Percentiles rank a stretch among this genome's conserved stretches.
These are phyloP conservation scores for Xerus rutilus DNA, from an alignment of 2,797 vertebrate genomes.

Conservation along the genomic window DNA sequence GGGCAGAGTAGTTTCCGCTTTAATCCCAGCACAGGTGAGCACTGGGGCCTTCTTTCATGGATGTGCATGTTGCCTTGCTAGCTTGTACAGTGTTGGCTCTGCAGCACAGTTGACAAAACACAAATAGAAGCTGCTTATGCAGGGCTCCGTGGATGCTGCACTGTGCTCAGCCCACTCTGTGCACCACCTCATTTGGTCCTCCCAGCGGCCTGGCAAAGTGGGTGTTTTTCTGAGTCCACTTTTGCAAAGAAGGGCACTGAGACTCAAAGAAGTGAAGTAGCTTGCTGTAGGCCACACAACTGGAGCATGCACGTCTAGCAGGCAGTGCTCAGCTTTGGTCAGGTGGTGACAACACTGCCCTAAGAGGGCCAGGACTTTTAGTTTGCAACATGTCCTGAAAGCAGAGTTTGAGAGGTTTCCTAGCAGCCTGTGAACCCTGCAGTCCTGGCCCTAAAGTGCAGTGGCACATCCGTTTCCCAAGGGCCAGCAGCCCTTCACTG, in stretches of 20 bases:
- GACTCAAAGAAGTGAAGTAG: background rate
- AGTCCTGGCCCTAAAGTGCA: background rate
- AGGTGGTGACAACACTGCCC: background rate
- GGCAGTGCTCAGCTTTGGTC: background rate
- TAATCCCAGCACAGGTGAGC: background rate
- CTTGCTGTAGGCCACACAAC: background rate
- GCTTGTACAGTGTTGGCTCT: background rate
- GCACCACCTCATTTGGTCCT: background rate
- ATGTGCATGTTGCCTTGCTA: background rate
- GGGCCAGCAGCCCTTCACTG: background rate
- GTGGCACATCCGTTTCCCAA: background rate
- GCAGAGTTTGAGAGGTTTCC: background rate
- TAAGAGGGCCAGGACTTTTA: background rate
- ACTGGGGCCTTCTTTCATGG: background rate
- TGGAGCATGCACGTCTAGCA: fast-evolving
- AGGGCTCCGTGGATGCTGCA: background rate
- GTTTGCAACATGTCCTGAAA: background rate
- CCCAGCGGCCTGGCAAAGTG: background rate
- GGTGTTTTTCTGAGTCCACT: background rate
- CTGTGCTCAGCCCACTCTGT: background rate
- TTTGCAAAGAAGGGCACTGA: background rate
- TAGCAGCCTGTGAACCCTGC: background rate
- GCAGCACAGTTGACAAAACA: background rate
- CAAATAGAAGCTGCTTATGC: background rate
- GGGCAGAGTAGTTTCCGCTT: background rate